Evolutionary conservation across 1,140 invertebrate species (phyloP), one percentile per base, ranked within the genome.

Genomic region (Drosophila prosaltans): DNA sequence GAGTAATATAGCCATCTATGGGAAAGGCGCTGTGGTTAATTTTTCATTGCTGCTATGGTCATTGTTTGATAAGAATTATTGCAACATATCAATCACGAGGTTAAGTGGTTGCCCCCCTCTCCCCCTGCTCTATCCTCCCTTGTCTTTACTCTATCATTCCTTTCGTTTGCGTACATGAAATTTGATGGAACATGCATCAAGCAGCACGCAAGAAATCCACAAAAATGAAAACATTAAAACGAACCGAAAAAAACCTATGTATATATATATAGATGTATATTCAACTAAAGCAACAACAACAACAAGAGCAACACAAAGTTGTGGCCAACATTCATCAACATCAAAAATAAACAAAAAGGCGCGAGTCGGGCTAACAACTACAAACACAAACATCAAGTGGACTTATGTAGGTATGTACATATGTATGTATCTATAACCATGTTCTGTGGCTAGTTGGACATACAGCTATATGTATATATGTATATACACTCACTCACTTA

Each of bases 31-130:
- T 74, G 57, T 55, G 75, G 71, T 70, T 70, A 65, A 74, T 82
- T 80, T 86, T 73, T 86, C 74, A 73, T 78, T 41, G 84, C 54
- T 58, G 51, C 58, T 51, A 36, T 66, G 48, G 48, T 69, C 75
- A 82, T 88, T 88, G 85, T 91, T 86, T 89, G 89, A 81, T 91
- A 91, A 91, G 90, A 91, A 91, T 91, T 86, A 91, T 91, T 91
- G 90, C 90, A 90, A 89, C 71, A 77, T 76, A 91, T 91, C 90
- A 91, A 91, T 91, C 90, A 91, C 69, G 68, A 74, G 66, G 78
- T 78, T 90, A 91, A 91, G 89, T 91, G 89, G 89, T 83, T 80
- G 68, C 69, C 7, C 24, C 40, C 26, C 43, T 24, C 45, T 30
- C 40, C 40, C 6, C 3, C 57, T 4, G 16, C 43, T 76, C 69